Evolutionary conservation across 2,888 invertebrate species (phyloP).

Genomic region (Nasonia oneida): DNA sequence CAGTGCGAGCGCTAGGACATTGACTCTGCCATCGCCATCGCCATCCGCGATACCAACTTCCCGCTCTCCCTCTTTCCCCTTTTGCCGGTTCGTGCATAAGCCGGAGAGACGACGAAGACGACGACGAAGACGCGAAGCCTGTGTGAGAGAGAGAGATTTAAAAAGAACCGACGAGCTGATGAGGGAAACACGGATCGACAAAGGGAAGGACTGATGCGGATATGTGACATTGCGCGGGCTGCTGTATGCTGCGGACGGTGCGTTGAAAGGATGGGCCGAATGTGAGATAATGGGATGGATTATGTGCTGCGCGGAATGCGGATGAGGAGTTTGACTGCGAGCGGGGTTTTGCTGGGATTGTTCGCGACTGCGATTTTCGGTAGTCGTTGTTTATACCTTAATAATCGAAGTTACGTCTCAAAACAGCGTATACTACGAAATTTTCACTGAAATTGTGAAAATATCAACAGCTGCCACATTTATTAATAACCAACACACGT

Average conservation of each 20-base stretch:
- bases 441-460: too few species aligned
- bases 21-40: constrained; percentile 79
- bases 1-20: constrained; percentile 79
- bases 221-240: not conserved
- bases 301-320: not conserved
- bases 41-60: constrained; percentile 78
- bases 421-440: too few species aligned
- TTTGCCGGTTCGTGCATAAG: constrained; percentile 56
- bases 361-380: too few species aligned
- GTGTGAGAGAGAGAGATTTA: not conserved
- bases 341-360: not conserved
- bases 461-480: too few species aligned
- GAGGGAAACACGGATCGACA: not conserved
- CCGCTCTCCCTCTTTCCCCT: constrained; percentile 67
- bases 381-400: too few species aligned
- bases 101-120: constrained; percentile 45
- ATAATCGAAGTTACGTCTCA: too few species aligned
- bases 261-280: not conserved
- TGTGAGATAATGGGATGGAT: not conserved
- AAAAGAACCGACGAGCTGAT: not conserved
- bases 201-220: not conserved
- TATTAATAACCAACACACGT: not conserved
- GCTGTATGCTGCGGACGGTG: not conserved
- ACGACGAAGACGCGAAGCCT: not conserved
- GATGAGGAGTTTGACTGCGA: not conserved